Evolutionary conservation across 2,797 vertebrate genomes (phyloP).

Genomic region (Danio albolineatus): DNA sequence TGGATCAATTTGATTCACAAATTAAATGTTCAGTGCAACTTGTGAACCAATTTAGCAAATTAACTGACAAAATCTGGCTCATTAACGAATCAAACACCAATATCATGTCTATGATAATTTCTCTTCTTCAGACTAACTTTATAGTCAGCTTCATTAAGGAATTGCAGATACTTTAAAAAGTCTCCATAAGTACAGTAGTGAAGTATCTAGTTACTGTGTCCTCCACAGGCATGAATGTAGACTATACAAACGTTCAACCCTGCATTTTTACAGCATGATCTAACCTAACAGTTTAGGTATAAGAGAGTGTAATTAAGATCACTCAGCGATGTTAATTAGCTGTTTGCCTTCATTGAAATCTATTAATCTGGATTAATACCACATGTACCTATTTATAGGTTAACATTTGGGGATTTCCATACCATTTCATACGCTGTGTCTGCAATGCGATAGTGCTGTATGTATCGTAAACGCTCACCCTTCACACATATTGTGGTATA

Average conservation of each 20-base stretch:
- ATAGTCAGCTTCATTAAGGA: too few species aligned
- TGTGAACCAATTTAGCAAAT: too few species aligned
- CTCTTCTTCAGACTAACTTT: too few species aligned
- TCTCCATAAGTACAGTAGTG: too few species aligned
- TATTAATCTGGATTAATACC: neutral
- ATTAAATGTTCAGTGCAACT: too few species aligned
- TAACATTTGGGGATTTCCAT: neutral
- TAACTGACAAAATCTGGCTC: too few species aligned
- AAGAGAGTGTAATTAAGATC: neutral
- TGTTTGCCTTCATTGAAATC: neutral
- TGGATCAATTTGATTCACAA: too few species aligned
- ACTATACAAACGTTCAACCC: conserved; percentile 19
- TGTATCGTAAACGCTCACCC: conserved; percentile 14
- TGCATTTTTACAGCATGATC: neutral
- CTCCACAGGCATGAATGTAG: neutral
- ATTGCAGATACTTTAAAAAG: too few species aligned
- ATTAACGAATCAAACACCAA: too few species aligned
- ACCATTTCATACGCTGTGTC: neutral
- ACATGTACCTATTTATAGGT: neutral
- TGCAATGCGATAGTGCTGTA: neutral
- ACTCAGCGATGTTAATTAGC: neutral
- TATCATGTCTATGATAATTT: too few species aligned
- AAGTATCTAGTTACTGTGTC: too few species aligned
- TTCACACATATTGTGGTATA: conserved; percentile 36
- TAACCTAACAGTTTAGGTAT: neutral